phyloP scores from a whole-genome alignment of 1,140 invertebrate species.

The Apis laboriosa region DNA sequence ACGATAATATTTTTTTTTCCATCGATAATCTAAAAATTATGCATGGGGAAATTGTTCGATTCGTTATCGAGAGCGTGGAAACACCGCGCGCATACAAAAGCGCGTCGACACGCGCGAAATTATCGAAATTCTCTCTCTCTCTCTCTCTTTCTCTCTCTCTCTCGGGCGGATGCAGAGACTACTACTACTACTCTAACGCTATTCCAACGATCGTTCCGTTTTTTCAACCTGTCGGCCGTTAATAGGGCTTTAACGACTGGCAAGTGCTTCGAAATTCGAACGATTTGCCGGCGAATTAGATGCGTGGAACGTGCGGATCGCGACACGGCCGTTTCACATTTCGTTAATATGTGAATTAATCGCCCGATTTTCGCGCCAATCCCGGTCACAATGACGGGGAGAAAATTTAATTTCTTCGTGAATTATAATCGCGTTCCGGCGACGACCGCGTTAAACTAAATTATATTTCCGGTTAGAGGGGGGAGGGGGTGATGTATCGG shows the following conservation, averaged over 20 bases:
- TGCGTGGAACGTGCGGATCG: not conserved
- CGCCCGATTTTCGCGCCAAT: not conserved
- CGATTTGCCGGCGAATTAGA: not conserved
- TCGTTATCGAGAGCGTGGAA: not conserved
- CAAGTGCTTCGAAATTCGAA: not conserved
- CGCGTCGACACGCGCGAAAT: not conserved
- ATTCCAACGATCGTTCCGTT: too few relatives aligned
- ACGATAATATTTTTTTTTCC: not conserved
- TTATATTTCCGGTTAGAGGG: slow-evolving; percentile 2
- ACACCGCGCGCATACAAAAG: not conserved
- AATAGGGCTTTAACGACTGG: not conserved
- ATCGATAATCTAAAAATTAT: not conserved
- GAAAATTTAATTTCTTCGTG: slow-evolving; percentile 12
- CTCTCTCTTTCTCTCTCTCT: too few relatives aligned
- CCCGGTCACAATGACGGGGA: not conserved
- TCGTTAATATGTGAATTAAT: slow-evolving; percentile 4
- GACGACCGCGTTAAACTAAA: not conserved
- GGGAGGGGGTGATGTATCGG: too few relatives aligned
- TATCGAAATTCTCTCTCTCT: slow-evolving; percentile 14
- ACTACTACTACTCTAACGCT: too few relatives aligned
- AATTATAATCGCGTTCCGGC: not conserved
- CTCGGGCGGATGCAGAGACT: too few relatives aligned
- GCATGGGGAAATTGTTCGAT: slow-evolving; percentile 6
- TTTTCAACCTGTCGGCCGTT: not conserved
- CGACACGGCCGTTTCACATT: not conserved